Percentiles rank a stretch among this genome's conserved stretches.
Conservation (phyloP, 1,140 invertebrate genomes). For the Aphelenchoides fujianensis region DNA sequence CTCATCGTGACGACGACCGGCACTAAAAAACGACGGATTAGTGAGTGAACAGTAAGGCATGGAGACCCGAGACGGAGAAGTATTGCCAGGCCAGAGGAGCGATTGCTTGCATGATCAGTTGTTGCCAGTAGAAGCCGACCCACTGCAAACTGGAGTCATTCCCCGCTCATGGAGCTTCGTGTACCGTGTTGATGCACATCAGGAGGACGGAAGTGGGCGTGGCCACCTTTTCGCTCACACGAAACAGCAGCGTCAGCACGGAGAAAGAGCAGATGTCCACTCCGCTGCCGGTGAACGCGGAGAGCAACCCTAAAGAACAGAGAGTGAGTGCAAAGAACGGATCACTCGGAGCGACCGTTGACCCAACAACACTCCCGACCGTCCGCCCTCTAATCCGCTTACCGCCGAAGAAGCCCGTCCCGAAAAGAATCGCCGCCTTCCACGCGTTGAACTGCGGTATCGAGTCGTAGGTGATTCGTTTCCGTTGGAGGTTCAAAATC, state of each 20-base stretch:
- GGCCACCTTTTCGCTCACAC: slow-evolving; percentile 53
- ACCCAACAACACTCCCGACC: slow-evolving; percentile 1
- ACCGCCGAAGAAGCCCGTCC: slow-evolving; percentile 55
- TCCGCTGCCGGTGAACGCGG: slow-evolving; percentile 52
- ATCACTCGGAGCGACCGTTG: too few species aligned
- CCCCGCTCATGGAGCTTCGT: neutral
- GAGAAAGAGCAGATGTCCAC: slow-evolving; percentile 59
- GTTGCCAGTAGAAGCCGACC: slow-evolving; percentile 52
- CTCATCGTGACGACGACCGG: slow-evolving; percentile 25
- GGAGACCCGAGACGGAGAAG: slow-evolving; percentile 37
- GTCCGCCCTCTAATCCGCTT: slow-evolving; percentile 21
- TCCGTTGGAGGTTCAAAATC: slow-evolving; percentile 51
- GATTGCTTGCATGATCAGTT: slow-evolving; percentile 46
- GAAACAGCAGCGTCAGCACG: slow-evolving; percentile 55
- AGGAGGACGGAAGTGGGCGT: slow-evolving; percentile 54
- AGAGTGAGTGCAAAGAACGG: neutral
- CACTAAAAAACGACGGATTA: too few species aligned
- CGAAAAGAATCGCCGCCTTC: slow-evolving; percentile 48
- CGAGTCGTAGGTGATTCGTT: slow-evolving; percentile 42
- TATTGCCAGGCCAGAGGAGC: slow-evolving; percentile 45
- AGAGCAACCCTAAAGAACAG: slow-evolving; percentile 44
- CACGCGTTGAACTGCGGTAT: slow-evolving; percentile 44
- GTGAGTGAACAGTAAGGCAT: too few species aligned
- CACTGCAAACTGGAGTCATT: slow-evolving; percentile 16
- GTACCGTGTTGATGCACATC: slow-evolving; percentile 43